phyloP scores from a whole-genome alignment of 2,888 invertebrate genomes.

The Spodoptera picta region DNA sequence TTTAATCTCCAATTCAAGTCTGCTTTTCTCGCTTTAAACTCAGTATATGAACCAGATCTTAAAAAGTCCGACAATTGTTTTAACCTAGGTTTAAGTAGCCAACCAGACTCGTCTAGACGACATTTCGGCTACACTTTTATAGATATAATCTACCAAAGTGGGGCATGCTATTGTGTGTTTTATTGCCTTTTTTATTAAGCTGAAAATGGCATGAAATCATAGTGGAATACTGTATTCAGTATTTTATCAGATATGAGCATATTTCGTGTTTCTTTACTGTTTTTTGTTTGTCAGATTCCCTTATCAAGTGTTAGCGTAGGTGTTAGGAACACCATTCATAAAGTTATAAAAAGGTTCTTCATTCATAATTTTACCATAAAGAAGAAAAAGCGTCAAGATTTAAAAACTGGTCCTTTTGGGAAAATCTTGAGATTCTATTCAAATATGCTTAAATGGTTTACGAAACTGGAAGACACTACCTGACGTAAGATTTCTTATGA shows the following conservation, averaged over 20 bases:
- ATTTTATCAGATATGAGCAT: constrained; percentile 28
- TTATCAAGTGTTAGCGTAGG: constrained; percentile 55
- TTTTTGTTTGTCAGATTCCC: constrained; percentile 51
- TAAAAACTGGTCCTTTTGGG: neutral
- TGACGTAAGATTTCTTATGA: too few species aligned
- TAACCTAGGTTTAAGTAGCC: constrained; percentile 29
- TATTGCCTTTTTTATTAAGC: constrained; percentile 24
- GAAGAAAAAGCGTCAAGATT: neutral
- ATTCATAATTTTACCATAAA: constrained; percentile 27
- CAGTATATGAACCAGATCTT: constrained; percentile 25
- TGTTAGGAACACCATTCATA: constrained; percentile 40
- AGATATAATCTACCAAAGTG: constrained; percentile 49
- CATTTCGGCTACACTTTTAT: constrained; percentile 55
- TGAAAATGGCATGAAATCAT: constrained; percentile 28
- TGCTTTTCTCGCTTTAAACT: constrained; percentile 17
- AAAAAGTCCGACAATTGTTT: constrained; percentile 30
- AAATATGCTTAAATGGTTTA: too few species aligned
- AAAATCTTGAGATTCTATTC: too few species aligned
- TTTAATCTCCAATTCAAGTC: constrained; percentile 21
- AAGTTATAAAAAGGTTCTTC: constrained; percentile 2
- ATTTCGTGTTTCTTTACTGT: constrained; percentile 43
- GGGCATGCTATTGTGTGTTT: constrained; percentile 40
- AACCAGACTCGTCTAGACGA: constrained; percentile 47
- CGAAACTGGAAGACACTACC: too few species aligned
- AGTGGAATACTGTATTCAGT: constrained; percentile 18